Percentiles rank a stretch among this genome's conserved stretches.
Conservation (phyloP, 2,113 vertebrate species). For the Tragulus kanchil region DNA sequence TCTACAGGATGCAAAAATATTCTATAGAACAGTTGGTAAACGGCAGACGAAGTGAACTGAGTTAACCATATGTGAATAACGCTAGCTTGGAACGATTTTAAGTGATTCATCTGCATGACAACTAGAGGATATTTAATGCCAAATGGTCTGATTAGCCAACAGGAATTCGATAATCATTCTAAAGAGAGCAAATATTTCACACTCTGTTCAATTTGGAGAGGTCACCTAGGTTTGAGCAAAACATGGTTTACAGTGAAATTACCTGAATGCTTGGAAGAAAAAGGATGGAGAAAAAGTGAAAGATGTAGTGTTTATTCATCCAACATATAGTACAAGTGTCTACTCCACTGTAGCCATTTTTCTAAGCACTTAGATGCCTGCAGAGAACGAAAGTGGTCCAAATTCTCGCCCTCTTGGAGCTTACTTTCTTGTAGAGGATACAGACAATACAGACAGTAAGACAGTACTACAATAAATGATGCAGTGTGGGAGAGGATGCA, state of each 20-base stretch:
- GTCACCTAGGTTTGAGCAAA: background rate
- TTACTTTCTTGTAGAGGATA: background rate
- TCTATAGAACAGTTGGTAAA: constrained; percentile 66
- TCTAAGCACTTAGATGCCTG: background rate
- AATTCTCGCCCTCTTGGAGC: background rate
- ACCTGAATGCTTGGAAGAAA: background rate
- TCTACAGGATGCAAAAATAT: constrained; percentile 63
- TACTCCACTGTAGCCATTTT: background rate
- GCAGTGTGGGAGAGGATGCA: background rate
- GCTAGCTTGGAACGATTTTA: constrained; percentile 52
- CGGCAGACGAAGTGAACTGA: constrained; percentile 66
- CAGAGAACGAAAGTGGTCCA: background rate
- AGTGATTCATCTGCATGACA: constrained; percentile 66
- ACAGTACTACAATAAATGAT: background rate
- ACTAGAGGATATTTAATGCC: constrained; percentile 69
- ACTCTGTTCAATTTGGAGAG: background rate
- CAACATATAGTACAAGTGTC: background rate
- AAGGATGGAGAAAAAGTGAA: background rate
- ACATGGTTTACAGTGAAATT: background rate
- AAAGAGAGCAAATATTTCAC: constrained; percentile 57
- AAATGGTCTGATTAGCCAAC: constrained; percentile 65
- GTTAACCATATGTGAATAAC: constrained; percentile 49
- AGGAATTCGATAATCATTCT: constrained; percentile 37
- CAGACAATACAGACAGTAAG: background rate
- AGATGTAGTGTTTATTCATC: background rate